Conservation (phyloP, 2,113 vertebrate species). For the Odocoileus hemionus region DNA sequence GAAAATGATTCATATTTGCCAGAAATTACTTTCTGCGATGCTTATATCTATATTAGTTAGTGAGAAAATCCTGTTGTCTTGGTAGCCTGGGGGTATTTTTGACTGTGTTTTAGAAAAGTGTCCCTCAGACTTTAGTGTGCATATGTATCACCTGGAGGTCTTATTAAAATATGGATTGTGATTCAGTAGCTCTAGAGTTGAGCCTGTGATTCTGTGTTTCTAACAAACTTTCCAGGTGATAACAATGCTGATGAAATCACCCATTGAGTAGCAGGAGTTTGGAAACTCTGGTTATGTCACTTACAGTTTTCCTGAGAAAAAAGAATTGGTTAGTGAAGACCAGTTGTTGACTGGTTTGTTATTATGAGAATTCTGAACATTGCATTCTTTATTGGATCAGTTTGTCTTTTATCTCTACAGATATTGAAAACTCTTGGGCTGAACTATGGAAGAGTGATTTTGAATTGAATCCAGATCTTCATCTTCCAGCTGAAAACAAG, state of each 20-base stretch:
- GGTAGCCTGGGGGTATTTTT: not conserved
- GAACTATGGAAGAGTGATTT: conserved; percentile 89
- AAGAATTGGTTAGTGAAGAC: not conserved
- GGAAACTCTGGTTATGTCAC: not conserved
- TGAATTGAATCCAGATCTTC: conserved; percentile 87
- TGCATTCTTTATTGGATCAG: not conserved
- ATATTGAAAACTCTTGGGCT: conserved; percentile 88
- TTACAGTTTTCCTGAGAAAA: not conserved
- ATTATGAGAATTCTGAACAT: conserved; percentile 24
- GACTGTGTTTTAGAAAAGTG: not conserved
- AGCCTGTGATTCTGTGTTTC: not conserved
- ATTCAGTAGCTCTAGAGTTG: not conserved
- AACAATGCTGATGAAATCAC: not conserved
- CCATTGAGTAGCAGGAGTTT: not conserved
- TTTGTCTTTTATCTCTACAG: conserved; percentile 76
- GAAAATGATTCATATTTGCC: conserved; percentile 28
- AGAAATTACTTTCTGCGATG: conserved; percentile 6
- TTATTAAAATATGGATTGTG: not conserved
- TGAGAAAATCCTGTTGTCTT: conserved; percentile 9
- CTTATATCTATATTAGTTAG: not conserved
- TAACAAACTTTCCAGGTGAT: not conserved
- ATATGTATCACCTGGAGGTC: not conserved
- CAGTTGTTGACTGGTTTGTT: not conserved
- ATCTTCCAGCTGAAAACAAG: conserved; percentile 94
- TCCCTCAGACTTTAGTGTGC: not conserved